Base-by-base conservation (phyloP, 1,140 invertebrate genomes). In the Conopomorpha cramerella region DNA sequence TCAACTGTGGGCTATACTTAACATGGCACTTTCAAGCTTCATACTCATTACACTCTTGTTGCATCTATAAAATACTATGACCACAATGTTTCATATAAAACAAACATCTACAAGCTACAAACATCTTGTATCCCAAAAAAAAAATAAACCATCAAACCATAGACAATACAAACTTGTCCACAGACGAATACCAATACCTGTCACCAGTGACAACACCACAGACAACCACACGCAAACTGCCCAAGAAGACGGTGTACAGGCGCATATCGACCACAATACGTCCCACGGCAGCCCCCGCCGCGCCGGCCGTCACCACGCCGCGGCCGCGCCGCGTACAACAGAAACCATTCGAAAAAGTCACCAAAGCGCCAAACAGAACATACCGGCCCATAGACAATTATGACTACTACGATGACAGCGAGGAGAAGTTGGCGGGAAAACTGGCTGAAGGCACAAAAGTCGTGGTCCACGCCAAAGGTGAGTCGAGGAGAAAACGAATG, bases 361-460 rank as follows among this genome's bases (percentile, higher is more conserved):
- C 53, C 8, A 48, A 61, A 17, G 43, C 40, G 15, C 45, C 60
- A 4, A 55, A 49, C n/a, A 64, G 50, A 41, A 50, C 47, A 14
- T 73, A 49, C 52, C 57, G 54, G 33, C 77, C 68, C 27, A 66
- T 81, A 2, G 53, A 70, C 1, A 83, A 85, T 48, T 87, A 86
- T 45, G 86, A 87, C 55, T 87, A 87, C 55, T 87, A 87, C 48
- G 85, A 86, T 43, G 84, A 86, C 37, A 81, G 81, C 12, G 77
- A 80, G 34, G 72, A 79, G 16, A 78, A 78, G 13, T 48, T 86
- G 6, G 61, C 82, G 11, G 70, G 65, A n/a, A 82, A 82, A 42
- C 73, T 80, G 36, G 51, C 51, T 0, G 65, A 81, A 10, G 79
- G 81, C 10, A 81, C 80, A 0, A 88, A 88, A 58, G 81, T 86